Evolutionary conservation across 2,888 invertebrate genomes (phyloP), one percentile per base, ranked within the genome.

Genomic region (Lithophane ornitopus): DNA sequence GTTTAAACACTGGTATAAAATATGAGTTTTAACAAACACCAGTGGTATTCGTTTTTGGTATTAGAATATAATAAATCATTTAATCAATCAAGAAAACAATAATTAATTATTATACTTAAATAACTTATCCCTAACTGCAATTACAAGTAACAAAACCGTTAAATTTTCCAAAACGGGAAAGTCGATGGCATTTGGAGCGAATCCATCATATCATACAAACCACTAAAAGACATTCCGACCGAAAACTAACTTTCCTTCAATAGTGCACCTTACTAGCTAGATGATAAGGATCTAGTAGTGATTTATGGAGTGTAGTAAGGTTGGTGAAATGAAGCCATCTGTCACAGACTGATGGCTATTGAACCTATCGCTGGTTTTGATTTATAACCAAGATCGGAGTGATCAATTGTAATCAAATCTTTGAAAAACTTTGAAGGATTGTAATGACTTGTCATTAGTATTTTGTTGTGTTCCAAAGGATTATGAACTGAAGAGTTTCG

Each of bases 291-390:
- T 52, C 12, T 63, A 16, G 3, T 22, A 22, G 11, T 28, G 14
- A 22, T 58, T 12, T n/a, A 9, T 54, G 54, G 28, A 54, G 44
- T 39, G 46, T 4, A 67, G 1, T 3, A 12, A 44, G 49, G 26
- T 52, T 75, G 49, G 78, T 65, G 8, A 58, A 66, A 62, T 66
- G 65, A 78, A 66, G 69, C 84, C 79, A 84, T 87, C 87, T 87
- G 87, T 87, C 88, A 82, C 70, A 61, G 39, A 28, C 62, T 87
- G 88, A 87, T 85, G 72, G 84, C 78, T 80, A 82, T 84, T 87
- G 84, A 85, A 87, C 85, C 79, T 70, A 85, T 85, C 22, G 76
- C 49, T 58, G 70, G 77, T 72, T 87, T 86, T 87, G 87, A 87
- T 87, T 87, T 86, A 87, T 87, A 74, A 71, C 86, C 52, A 62